These are phyloP conservation scores for Tapera naevia DNA, from an alignment of 2,797 vertebrate genomes.

Conservation along the genomic window DNA sequence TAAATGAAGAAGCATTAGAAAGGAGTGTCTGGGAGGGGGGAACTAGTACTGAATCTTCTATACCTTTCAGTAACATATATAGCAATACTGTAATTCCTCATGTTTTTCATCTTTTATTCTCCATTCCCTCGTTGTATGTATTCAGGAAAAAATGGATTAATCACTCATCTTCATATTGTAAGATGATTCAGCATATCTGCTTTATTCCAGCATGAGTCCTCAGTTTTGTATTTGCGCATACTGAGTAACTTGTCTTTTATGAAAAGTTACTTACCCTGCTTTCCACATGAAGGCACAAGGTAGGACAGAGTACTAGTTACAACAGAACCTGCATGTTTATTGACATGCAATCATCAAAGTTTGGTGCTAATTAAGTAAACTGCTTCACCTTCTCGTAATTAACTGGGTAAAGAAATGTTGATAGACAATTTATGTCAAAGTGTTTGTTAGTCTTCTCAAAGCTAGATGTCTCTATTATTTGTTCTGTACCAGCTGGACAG, in stretches of 20 bases:
- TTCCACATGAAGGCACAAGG: not conserved
- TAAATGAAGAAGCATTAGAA: not conserved
- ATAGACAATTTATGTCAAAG: not conserved
- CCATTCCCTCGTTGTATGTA: not conserved
- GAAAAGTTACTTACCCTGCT: not conserved
- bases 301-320: not conserved
- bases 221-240: not conserved
- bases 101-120: not conserved
- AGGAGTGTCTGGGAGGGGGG: too few species aligned
- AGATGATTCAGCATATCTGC: not conserved
- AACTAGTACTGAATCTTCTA: not conserved
- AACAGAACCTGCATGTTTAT: not conserved
- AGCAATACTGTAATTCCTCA: not conserved
- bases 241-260: not conserved
- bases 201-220: not conserved
- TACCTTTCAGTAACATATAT: not conserved
- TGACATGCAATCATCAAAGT: not conserved
- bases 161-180: not conserved
- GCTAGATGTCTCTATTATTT: not conserved
- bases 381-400: not conserved
- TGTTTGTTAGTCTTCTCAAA: not conserved
- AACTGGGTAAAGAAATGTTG: not conserved
- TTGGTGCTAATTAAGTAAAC: not conserved
- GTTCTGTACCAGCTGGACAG: accelerated
- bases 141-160: not conserved